A percentile compares a stretch with the other conserved stretches of the same genome.
phyloP scores from a whole-genome alignment of 2,797 vertebrate genomes.

The Poecilia velifera region DNA sequence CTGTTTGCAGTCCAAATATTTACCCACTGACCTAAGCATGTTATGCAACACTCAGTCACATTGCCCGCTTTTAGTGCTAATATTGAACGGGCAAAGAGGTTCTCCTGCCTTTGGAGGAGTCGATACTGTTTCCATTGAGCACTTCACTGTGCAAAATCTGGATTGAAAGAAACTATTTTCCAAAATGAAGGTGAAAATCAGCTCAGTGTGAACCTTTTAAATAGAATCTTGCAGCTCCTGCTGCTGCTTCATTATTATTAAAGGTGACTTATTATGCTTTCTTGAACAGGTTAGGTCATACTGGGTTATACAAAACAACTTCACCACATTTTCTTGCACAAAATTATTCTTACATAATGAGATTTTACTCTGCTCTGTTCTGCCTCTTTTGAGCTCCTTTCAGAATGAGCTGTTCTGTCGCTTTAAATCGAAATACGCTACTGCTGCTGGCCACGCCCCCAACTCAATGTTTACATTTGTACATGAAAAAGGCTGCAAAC shows the following conservation, averaged over 20 bases:
- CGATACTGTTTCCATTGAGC: neutral
- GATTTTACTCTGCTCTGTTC: too few species aligned
- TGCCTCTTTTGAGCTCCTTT: too few species aligned
- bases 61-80: neutral
- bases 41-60: neutral
- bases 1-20: constrained; percentile 1
- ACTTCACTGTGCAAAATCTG: neutral
- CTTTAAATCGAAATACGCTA: too few species aligned
- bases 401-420: too few species aligned
- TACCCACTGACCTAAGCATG: neutral
- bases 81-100: neutral
- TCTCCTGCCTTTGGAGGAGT: neutral
- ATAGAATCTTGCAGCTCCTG: neutral
- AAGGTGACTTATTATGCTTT: neutral
- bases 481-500: too few species aligned
- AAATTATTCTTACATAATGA: too few species aligned
- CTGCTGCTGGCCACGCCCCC: too few species aligned
- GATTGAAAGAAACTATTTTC: neutral
- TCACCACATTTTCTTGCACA: too few species aligned
- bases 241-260: constrained; percentile 17
- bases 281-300: too few species aligned
- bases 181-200: too few species aligned
- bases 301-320: too few species aligned
- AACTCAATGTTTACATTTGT: too few species aligned
- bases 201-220: neutral